These are phyloP conservation scores for Conchocele bisecta DNA, from an alignment of 2,888 invertebrate species.

Conservation along the genomic window DNA sequence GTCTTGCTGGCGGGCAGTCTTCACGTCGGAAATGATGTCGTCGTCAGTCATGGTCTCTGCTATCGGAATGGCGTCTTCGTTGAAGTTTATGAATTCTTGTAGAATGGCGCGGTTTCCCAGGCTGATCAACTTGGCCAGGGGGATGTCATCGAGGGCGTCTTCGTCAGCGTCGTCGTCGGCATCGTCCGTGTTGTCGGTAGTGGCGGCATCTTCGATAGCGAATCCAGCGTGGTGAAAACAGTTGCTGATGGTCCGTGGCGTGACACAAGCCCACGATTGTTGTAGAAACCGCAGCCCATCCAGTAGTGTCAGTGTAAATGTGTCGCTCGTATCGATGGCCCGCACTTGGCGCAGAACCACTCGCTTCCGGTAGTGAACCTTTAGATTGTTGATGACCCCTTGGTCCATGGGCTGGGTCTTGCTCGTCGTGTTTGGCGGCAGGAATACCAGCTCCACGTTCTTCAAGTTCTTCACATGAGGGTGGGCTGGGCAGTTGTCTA, in stretches of 20 bases:
- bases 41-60: no score
- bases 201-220: background rate
- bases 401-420: slow-evolving; percentile 61
- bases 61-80: background rate
- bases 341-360: slow-evolving; percentile 10
- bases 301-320: background rate
- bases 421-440: slow-evolving; percentile 58
- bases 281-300: slow-evolving; percentile 24
- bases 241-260: background rate
- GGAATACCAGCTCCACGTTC: slow-evolving; percentile 43
- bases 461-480: slow-evolving; percentile 39
- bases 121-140: no score
- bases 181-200: background rate
- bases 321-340: slow-evolving; percentile 12
- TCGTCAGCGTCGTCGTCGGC: background rate
- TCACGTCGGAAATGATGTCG: no score
- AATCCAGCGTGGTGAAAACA: background rate
- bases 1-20: no score
- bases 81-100: no score
- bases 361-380: slow-evolving; percentile 29
- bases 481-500: slow-evolving; percentile 63
- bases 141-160: background rate
- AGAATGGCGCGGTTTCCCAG: no score
- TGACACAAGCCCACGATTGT: slow-evolving; percentile 21
- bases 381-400: slow-evolving; percentile 53